Percentiles rank a stretch among this genome's conserved stretches.
These are phyloP conservation scores for Trypoxylus dichotomus DNA, from an alignment of 1,140 invertebrate species.

Conservation along the genomic window DNA sequence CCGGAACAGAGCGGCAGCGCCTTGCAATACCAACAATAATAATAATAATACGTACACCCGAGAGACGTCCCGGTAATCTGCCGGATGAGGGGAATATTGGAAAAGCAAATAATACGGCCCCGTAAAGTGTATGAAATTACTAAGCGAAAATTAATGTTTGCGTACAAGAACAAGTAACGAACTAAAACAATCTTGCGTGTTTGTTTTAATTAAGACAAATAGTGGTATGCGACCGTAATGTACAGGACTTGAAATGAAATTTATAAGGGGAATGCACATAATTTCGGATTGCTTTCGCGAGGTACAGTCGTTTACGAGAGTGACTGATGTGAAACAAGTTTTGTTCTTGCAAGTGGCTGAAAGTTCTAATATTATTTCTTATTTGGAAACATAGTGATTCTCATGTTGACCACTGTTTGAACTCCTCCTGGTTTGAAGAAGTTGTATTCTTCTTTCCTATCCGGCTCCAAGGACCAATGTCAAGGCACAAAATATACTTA, in stretches of 20 bases:
- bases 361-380: no score
- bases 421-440: no score
- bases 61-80: not conserved
- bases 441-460: no score
- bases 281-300: not conserved
- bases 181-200: not conserved
- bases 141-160: constrained; percentile 3
- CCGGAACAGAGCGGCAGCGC: no score
- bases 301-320: not conserved
- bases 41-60: not conserved
- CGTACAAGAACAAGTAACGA: constrained; percentile 1
- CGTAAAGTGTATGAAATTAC: not conserved
- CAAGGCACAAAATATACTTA: no score
- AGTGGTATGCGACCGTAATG: not conserved
- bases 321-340: not conserved
- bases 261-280: not conserved
- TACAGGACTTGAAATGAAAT: not conserved
- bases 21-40: not conserved
- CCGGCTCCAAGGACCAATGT: no score
- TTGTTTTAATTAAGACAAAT: constrained; percentile 1
- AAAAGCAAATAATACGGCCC: not conserved
- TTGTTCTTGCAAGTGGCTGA: no score
- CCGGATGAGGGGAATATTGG: not conserved
- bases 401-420: no score
- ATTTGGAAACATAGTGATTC: no score